phyloP scores from a whole-genome alignment of 2,888 invertebrate genomes.

The Leucophenga montana region DNA sequence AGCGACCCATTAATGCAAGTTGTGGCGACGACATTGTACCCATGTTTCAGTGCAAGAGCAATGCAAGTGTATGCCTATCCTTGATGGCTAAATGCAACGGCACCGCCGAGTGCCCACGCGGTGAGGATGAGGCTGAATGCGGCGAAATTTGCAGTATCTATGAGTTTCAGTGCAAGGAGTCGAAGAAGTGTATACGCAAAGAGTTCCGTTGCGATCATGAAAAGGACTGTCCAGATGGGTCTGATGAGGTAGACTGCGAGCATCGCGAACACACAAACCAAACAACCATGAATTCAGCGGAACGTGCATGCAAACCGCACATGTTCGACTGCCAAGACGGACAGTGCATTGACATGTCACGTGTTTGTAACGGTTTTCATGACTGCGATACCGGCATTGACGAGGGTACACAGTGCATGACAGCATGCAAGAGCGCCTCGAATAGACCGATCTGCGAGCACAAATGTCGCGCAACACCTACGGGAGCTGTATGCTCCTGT shows the following conservation, averaged over 20 bases:
- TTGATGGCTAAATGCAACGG: constrained; percentile 77
- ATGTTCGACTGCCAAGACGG: constrained; percentile 78
- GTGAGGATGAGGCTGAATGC: constrained; percentile 82
- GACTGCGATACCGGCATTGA: constrained; percentile 83
- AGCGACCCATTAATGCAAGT: constrained; percentile 60
- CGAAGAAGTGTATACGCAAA: constrained; percentile 76
- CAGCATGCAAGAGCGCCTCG: constrained; percentile 59
- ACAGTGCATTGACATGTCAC: constrained; percentile 78
- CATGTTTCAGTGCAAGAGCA: constrained; percentile 68
- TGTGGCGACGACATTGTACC: constrained; percentile 70
- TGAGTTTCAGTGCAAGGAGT: constrained; percentile 80
- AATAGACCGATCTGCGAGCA: constrained; percentile 74
- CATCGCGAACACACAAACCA: constrained; percentile 61
- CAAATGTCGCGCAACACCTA: constrained; percentile 78
- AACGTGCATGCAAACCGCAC: constrained; percentile 62
- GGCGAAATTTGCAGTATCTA: constrained; percentile 75
- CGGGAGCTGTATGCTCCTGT: constrained; percentile 81
- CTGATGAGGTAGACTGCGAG: constrained; percentile 80
- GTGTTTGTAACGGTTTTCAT: constrained; percentile 78
- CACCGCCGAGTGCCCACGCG: constrained; percentile 80
- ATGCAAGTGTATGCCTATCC: constrained; percentile 63
- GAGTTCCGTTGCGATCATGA: constrained; percentile 77
- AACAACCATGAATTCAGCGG: constrained; percentile 35
- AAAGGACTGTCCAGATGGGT: constrained; percentile 82
- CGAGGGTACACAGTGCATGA: constrained; percentile 79